Evolutionary conservation across 2,797 vertebrate species (phyloP).

Genomic region (Taeniopygia guttata): DNA sequence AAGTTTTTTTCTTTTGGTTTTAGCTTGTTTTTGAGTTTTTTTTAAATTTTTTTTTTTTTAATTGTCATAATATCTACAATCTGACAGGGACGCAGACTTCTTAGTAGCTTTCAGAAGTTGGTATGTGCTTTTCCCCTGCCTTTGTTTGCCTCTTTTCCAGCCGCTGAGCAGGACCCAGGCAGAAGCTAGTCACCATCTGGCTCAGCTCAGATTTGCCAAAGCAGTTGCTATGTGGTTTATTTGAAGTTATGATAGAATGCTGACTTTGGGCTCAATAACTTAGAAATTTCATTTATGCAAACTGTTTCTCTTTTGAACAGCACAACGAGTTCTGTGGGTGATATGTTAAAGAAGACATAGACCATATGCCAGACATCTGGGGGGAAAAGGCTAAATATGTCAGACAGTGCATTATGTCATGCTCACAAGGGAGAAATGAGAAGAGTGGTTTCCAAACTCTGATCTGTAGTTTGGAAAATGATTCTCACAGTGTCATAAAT

Average conservation of each 20-base stretch:
- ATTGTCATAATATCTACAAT: neutral
- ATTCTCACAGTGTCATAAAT: conserved; percentile 26
- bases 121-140: neutral
- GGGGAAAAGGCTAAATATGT: conserved; percentile 25
- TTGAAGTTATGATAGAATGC: conserved; percentile 47
- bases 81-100: neutral
- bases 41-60: neutral
- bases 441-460: conserved; percentile 27
- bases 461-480: conserved; percentile 12
- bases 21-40: neutral
- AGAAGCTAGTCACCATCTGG: conserved; percentile 9
- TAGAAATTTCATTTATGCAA: conserved; percentile 32
- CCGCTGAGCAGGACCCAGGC: fast-evolving
- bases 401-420: conserved; percentile 39
- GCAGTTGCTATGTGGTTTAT: conserved; percentile 49
- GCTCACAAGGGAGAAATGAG: conserved; percentile 12
- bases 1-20: neutral
- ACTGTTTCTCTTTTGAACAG: conserved; percentile 8
- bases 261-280: conserved; percentile 39
- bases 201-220: conserved; percentile 19
- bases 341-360: conserved; percentile 1
- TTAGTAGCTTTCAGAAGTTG: neutral
- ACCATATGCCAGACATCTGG: conserved; percentile 55
- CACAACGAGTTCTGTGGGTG: neutral
- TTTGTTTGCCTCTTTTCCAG: neutral